These are phyloP conservation scores for Bimastos eiseni DNA, from an alignment of 2,888 invertebrate species.

Conservation along the genomic window DNA sequence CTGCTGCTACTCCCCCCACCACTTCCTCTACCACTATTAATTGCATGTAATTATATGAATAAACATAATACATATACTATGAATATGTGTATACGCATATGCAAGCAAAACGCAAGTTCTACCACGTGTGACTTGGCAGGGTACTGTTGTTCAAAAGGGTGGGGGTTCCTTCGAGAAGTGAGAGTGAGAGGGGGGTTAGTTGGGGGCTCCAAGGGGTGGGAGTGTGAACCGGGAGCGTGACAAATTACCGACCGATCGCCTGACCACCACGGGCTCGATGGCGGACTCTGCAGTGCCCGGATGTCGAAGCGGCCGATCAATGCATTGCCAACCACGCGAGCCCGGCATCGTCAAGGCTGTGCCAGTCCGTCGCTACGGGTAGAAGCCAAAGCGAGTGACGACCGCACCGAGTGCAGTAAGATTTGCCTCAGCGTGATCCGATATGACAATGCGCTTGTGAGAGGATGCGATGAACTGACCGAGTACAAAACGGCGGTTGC, in stretches of 20 bases:
- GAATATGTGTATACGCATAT: neutral
- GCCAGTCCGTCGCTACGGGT: neutral
- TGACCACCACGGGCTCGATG: neutral
- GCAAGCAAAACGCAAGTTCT: too few species aligned
- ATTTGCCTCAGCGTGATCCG: neutral
- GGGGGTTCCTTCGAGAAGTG: neutral
- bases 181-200: neutral
- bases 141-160: neutral
- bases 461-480: too few species aligned
- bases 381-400: neutral
- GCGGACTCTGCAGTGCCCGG: neutral
- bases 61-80: too few species aligned
- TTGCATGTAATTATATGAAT: too few species aligned
- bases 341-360: neutral
- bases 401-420: neutral
- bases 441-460: too few species aligned
- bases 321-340: neutral
- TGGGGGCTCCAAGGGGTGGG: neutral
- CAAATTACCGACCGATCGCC: neutral
- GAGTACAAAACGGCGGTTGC: too few species aligned
- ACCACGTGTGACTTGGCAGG: neutral
- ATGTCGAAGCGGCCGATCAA: neutral
- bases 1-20: too few species aligned
- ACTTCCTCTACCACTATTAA: too few species aligned
- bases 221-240: slow-evolving; percentile 4